Conservation (phyloP, 1,140 invertebrate species). For the Coptotermes formosanus region DNA sequence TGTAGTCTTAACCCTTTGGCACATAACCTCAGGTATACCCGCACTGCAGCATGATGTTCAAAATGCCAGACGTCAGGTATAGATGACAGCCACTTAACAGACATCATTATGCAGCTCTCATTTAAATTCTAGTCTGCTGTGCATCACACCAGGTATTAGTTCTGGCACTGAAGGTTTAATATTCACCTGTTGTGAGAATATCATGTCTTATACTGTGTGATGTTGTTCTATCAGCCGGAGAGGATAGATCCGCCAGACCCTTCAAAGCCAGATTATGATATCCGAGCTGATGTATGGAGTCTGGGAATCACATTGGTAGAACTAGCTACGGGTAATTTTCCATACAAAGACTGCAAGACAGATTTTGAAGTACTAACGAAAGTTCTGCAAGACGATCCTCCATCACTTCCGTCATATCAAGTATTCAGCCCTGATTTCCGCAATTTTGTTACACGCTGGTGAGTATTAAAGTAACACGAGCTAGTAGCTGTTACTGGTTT, state of each 20-base stretch:
- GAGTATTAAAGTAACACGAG: slow-evolving; percentile 38
- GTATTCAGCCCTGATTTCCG: slow-evolving; percentile 80
- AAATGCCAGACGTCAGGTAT: too few species aligned
- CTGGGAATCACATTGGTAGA: slow-evolving; percentile 96
- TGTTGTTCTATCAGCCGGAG: slow-evolving; percentile 71
- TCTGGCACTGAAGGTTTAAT: too few species aligned
- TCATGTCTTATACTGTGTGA: slow-evolving; percentile 35
- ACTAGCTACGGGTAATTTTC: slow-evolving; percentile 84
- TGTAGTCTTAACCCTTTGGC: too few species aligned
- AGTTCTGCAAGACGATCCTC: slow-evolving; percentile 87
- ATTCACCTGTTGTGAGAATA: not conserved
- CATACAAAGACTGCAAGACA: slow-evolving; percentile 91
- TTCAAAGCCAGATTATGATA: slow-evolving; percentile 91
- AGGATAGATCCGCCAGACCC: slow-evolving; percentile 89
- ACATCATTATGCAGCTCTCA: too few species aligned
- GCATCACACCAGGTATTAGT: too few species aligned
- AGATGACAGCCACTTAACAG: too few species aligned
- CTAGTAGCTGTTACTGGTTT: not conserved
- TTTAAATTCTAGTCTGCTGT: too few species aligned
- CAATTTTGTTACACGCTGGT: slow-evolving; percentile 82
- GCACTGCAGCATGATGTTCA: too few species aligned
- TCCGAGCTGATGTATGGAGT: slow-evolving; percentile 98
- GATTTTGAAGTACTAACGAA: slow-evolving; percentile 94
- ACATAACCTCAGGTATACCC: too few species aligned
- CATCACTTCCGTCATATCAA: slow-evolving; percentile 71